phyloP scores from a whole-genome alignment of 2,888 invertebrate genomes.

The Pammene fasciana region DNA sequence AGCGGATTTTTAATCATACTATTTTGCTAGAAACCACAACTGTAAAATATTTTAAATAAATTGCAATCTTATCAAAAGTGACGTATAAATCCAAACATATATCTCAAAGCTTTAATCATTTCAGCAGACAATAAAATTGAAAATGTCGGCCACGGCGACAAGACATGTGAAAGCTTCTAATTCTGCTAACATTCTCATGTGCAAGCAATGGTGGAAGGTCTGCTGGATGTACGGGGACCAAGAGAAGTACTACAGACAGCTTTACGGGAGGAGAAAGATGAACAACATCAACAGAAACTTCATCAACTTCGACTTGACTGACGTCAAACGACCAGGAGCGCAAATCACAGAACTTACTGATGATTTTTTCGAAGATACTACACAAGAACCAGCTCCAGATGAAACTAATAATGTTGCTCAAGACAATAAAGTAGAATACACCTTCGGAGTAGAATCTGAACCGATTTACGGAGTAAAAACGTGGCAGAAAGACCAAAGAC shows the following conservation, averaged over 20 bases:
- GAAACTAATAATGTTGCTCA: slow-evolving; percentile 50
- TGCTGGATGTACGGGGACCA: slow-evolving; percentile 94
- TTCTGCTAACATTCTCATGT: slow-evolving; percentile 90
- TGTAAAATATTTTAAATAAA: neutral
- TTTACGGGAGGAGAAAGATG: slow-evolving; percentile 86
- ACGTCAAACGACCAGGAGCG: slow-evolving; percentile 75
- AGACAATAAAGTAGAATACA: slow-evolving; percentile 49
- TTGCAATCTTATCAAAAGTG: slow-evolving; percentile 11
- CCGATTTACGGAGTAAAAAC: slow-evolving; percentile 69
- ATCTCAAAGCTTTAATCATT: slow-evolving; percentile 1
- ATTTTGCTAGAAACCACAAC: neutral
- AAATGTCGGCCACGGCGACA: slow-evolving; percentile 80
- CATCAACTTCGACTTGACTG: slow-evolving; percentile 64
- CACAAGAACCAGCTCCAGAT: slow-evolving; percentile 71
- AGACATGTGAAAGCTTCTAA: slow-evolving; percentile 80
- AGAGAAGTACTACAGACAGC: slow-evolving; percentile 92
- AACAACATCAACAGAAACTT: slow-evolving; percentile 68
- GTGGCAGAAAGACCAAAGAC: slow-evolving; percentile 81
- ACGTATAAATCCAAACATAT: slow-evolving; percentile 2
- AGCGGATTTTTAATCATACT: slow-evolving; percentile 17
- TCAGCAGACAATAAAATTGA: slow-evolving; percentile 47
- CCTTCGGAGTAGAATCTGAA: slow-evolving; percentile 68
- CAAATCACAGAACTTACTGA: slow-evolving; percentile 80
- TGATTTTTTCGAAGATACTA: slow-evolving; percentile 73
- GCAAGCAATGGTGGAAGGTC: slow-evolving; percentile 95